Evolutionary conservation across 2,113 vertebrate species (phyloP), one percentile per base, ranked within the genome.

Genomic region (Platysteira castanea): DNA sequence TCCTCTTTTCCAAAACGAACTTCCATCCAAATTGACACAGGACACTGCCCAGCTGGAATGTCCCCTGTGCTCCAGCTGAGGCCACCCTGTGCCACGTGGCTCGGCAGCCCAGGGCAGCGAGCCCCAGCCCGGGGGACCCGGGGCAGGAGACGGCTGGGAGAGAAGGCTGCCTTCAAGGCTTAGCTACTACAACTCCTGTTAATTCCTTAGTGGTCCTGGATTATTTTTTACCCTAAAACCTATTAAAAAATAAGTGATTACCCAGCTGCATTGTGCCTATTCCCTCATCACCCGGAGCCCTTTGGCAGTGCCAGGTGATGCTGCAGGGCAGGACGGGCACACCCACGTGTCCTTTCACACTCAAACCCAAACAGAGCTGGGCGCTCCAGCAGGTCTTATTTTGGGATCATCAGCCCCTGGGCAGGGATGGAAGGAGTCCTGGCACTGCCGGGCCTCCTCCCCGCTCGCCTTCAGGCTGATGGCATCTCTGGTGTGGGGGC

Each of bases 21-120:
- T 79, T 44, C 46, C 49, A 75, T 27, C 68, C 87, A 77, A 63
- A 84, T 87, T 11, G 52, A 15, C 47, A 39, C 12, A 50, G 69
- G 56, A 27, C 77, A 50, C 42, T 67, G 84, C 27, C 69, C 42
- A 75, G 81, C 47, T 84, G 56, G 41, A 75, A 52, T 15, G 12
- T 78, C n/a, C 76, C 37, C 52, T 61, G 37, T 46, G 68, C 77
- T 81, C 23, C 23, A 39, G 35, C 75, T 71, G 67, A 64, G 91
- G 61, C 71, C 53, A 53, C 42, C 37, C 61, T 9, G 35, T 39
- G 69, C 78, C 65, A 39, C 27, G 5, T 11, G 8, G 2, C 56
- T 22, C 0, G 0, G 33, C 56, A 74, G 46, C 35, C 7, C 0
- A 19, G 71, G 59, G 41, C 84, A 73, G 17, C 0, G 0, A 78